A percentile compares a stretch with the other conserved stretches of the same genome.
phyloP scores from a whole-genome alignment of 2,888 invertebrate genomes.

The Epistrophella euchroma region DNA sequence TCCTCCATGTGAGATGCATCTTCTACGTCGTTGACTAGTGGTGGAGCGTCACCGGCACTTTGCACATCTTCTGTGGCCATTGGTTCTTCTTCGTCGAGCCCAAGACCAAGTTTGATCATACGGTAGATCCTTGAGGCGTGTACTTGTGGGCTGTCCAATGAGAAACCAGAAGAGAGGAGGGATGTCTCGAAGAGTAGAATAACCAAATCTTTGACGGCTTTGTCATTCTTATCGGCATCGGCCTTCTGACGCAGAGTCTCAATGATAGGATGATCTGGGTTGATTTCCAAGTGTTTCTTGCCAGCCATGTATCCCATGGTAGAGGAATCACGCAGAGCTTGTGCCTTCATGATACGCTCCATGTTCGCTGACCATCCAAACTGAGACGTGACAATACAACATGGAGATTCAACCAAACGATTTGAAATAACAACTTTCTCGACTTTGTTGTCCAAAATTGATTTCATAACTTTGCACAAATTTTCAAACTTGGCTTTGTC shows the following conservation, averaged over 20 bases:
- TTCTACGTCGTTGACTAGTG: slow-evolving; percentile 93
- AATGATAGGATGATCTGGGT: slow-evolving; percentile 97
- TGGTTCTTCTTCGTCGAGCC: slow-evolving; percentile 97
- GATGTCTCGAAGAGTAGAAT: slow-evolving; percentile 98
- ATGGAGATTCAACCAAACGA: slow-evolving; percentile 97
- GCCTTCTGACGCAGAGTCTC: slow-evolving; percentile 96
- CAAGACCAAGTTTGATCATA: slow-evolving; percentile 99
- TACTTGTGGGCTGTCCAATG: slow-evolving; percentile 96
- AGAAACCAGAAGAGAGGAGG: slow-evolving; percentile 98
- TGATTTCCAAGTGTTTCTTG: slow-evolving; percentile 99
- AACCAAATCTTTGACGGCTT: slow-evolving; percentile 98
- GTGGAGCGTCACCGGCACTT: slow-evolving; percentile 89
- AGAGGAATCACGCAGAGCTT: slow-evolving; percentile 97
- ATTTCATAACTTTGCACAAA: slow-evolving; percentile 94
- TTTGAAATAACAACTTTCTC: slow-evolving; percentile 99
- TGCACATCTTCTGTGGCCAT: slow-evolving; percentile 89
- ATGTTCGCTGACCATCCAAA: slow-evolving; percentile 99
- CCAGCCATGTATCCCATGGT: slow-evolving; percentile 99
- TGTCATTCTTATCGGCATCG: slow-evolving; percentile 98
- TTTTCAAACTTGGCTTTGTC: slow-evolving; percentile 87
- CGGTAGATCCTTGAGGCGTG: slow-evolving; percentile 98
- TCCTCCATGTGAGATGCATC: slow-evolving; percentile 99
- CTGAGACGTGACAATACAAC: slow-evolving; percentile 99
- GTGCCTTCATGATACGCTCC: slow-evolving; percentile 99
- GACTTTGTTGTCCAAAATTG: slow-evolving; percentile 98